phyloP scores from a whole-genome alignment of 2,113 vertebrate genomes.

The Spheniscus mendiculus region DNA sequence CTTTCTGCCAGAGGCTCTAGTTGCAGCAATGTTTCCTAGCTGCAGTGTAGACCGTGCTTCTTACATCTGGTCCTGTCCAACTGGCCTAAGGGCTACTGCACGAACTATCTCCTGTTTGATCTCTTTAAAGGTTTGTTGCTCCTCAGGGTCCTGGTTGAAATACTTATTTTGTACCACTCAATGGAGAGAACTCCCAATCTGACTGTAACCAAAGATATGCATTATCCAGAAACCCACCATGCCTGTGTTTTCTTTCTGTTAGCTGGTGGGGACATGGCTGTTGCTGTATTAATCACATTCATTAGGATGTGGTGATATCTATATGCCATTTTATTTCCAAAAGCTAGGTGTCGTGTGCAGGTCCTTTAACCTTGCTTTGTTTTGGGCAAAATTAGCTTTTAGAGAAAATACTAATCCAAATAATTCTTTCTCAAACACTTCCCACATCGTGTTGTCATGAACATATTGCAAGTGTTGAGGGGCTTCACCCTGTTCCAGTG shows the following conservation, averaged over 20 bases:
- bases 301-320: background rate
- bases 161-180: background rate
- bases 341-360: background rate
- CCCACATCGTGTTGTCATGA: background rate
- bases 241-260: background rate
- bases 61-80: background rate
- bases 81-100: background rate
- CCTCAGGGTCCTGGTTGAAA: background rate
- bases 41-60: background rate
- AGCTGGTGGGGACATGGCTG: background rate
- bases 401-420: background rate
- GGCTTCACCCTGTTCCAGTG: background rate
- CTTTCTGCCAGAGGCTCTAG: background rate
- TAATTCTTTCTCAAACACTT: background rate
- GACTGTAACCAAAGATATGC: background rate
- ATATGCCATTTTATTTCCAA: background rate
- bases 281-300: background rate
- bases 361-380: background rate
- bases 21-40: background rate
- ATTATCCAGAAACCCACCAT: background rate
- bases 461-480: background rate
- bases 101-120: rapidly evolving
- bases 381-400: background rate
- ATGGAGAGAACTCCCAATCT: background rate
- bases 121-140: background rate